phyloP scores from a whole-genome alignment of 2,113 vertebrate genomes.

The Merops nubicus region DNA sequence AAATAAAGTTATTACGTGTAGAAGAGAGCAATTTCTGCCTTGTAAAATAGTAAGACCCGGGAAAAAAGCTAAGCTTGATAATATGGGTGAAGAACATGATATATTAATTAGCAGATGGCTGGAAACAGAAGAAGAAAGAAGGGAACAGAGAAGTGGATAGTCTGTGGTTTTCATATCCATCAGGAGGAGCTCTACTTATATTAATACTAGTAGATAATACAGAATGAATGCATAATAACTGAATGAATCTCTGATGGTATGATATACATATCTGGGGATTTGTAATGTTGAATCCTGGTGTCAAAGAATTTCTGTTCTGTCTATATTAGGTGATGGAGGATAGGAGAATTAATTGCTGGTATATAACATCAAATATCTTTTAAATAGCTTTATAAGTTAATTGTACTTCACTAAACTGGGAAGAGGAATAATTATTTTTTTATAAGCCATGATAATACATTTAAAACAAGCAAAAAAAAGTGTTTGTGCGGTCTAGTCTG shows the following conservation, averaged over 20 bases:
- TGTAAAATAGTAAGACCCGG: background rate
- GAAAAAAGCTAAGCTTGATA: background rate
- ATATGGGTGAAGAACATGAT: background rate
- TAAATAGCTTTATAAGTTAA: background rate
- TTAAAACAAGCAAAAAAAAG: background rate
- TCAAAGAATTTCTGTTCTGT: background rate
- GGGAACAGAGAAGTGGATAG: background rate
- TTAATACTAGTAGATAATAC: background rate
- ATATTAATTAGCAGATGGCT: rapidly evolving
- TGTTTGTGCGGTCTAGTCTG: background rate
- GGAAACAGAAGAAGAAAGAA: background rate
- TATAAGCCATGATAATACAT: background rate
- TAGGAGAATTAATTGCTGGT: background rate
- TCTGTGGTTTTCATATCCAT: background rate
- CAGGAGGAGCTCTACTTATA: background rate
- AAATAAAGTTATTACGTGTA: background rate
- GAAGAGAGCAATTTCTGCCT: background rate
- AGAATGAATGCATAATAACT: background rate
- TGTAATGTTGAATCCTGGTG: background rate
- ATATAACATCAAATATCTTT: background rate
- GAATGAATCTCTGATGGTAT: background rate
- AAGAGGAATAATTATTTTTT: background rate
- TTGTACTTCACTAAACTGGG: background rate
- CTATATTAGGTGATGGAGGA: background rate
- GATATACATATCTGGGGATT: background rate